Percentiles rank a stretch among this genome's conserved stretches.
Evolutionary conservation across 2,888 invertebrate genomes (phyloP).

Genomic region (Pollenia angustigena): DNA sequence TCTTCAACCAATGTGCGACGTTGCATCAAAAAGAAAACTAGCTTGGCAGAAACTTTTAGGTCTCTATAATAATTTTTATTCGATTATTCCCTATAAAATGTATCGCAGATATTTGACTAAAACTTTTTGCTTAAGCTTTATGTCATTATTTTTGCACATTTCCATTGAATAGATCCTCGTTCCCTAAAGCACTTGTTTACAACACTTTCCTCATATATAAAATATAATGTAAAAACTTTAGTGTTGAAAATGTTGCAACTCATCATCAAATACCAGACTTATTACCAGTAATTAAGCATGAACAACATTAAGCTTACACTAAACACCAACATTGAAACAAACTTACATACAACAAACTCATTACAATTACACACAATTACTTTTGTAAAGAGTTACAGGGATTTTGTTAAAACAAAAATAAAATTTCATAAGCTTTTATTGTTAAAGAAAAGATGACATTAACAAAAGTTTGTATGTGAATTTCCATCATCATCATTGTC

Average conservation of each 20-base stretch:
- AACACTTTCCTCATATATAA: neutral
- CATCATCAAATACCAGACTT: constrained; percentile 60
- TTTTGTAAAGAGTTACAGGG: constrained; percentile 59
- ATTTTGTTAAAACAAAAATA: constrained; percentile 37
- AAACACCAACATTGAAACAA: neutral
- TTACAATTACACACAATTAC: constrained; percentile 36
- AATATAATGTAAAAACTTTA: constrained; percentile 16
- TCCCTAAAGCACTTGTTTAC: neutral
- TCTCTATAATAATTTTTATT: too few species aligned
- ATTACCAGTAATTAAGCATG: constrained; percentile 70
- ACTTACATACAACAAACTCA: constrained; percentile 1
- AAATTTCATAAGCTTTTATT: constrained; percentile 54
- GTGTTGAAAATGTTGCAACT: constrained; percentile 59
- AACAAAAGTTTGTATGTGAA: constrained; percentile 57
- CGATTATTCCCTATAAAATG: too few species aligned
- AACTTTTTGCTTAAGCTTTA: too few species aligned
- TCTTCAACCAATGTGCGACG: too few species aligned
- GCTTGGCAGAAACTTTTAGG: too few species aligned
- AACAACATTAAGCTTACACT: constrained; percentile 55
- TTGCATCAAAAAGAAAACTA: too few species aligned
- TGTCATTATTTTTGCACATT: too few species aligned
- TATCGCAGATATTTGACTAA: too few species aligned
- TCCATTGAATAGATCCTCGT: too few species aligned
- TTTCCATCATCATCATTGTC: constrained; percentile 45
- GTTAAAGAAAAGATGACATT: constrained; percentile 45